Base-by-base conservation (phyloP, 2,113 vertebrate species). In the Zosterops lateralis region DNA sequence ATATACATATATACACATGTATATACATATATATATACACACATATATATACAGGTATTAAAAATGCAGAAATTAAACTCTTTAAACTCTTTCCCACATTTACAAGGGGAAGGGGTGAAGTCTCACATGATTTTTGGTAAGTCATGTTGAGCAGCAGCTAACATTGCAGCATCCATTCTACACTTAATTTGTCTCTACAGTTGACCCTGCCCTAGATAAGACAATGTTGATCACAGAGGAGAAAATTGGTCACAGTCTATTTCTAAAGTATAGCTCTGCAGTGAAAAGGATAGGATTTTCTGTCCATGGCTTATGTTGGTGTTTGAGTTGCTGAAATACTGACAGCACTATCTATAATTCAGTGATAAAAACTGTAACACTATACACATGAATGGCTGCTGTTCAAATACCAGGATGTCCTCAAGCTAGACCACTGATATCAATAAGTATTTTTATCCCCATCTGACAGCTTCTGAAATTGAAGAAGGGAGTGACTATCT, bases 61-160 rank as follows among this genome's bases (percentile, higher is more conserved):
- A 84, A 85, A 42, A 32, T 36, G 19, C 7, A 70, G 40, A 58
- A 48, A 53, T 57, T 20, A 58, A 70, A 58, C 12, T 56, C 17
- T 58, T 60, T 19, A 48, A 61, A 34, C 25, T 53, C 20, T 58
- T 74, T 7, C 3, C 8, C 21, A 47, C 26, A 36, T 34, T 38
- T 32, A 12, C 1, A 0, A 17, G 19, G 2, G 5, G 10, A 71
- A 7, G 2, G 14, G 4, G 66, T 0, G 1, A 62, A 31, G 9
- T 61, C 12, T 67, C 26, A 40, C 14, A 4, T 31, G 10, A 17
- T 18, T 34, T 85, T 32, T 61, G n/a, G 15, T 44, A 48, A 29
- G 16, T 56, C 10, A 14, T 6, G 7, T 7, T 68, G 19, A 79
- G 20, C 25, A 62, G 54, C 56, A 81, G 24, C 17, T 83, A 53